A percentile compares a stretch with the other conserved stretches of the same genome.
These are phyloP conservation scores for Eilema griseolum DNA, from an alignment of 2,888 invertebrate species.

Conservation along the genomic window DNA sequence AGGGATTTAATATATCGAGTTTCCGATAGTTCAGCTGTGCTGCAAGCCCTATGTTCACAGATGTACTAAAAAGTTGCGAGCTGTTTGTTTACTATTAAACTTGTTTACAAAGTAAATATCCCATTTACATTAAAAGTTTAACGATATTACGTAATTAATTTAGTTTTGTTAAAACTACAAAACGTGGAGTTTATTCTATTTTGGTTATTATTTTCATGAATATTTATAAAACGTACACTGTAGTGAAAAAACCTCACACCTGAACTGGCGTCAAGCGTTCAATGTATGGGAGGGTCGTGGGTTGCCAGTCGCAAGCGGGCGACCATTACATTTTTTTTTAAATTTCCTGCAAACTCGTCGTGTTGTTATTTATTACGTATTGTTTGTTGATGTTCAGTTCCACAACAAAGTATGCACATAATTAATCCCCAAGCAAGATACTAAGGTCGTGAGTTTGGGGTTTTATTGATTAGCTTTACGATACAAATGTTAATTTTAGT, in stretches of 20 bases:
- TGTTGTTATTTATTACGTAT: slow-evolving; percentile 50
- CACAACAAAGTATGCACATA: slow-evolving; percentile 48
- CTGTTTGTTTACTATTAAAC: not conserved
- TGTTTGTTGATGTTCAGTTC: slow-evolving; percentile 32
- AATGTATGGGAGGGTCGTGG: not conserved
- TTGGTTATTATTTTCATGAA: slow-evolving; percentile 3
- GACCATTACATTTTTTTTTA: slow-evolving; percentile 38
- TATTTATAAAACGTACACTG: not conserved
- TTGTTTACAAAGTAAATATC: not conserved
- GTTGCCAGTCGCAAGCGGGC: slow-evolving; percentile 23
- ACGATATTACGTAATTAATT: not conserved
- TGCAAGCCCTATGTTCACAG: no score
- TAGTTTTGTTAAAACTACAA: not conserved
- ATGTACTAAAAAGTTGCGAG: no score
- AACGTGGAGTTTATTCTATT: not conserved
- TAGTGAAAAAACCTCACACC: not conserved
- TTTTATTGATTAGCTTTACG: slow-evolving; percentile 44
- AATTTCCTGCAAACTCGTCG: slow-evolving; percentile 45
- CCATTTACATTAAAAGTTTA: not conserved
- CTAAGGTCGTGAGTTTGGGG: slow-evolving; percentile 30
- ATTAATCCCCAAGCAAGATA: slow-evolving; percentile 41
- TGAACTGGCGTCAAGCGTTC: slow-evolving; percentile 1
- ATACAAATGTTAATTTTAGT: slow-evolving; percentile 42
- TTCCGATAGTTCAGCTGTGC: no score
- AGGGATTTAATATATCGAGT: no score